These are phyloP conservation scores for Zalophus californianus DNA, from an alignment of 2,797 vertebrate species.

Conservation along the genomic window DNA sequence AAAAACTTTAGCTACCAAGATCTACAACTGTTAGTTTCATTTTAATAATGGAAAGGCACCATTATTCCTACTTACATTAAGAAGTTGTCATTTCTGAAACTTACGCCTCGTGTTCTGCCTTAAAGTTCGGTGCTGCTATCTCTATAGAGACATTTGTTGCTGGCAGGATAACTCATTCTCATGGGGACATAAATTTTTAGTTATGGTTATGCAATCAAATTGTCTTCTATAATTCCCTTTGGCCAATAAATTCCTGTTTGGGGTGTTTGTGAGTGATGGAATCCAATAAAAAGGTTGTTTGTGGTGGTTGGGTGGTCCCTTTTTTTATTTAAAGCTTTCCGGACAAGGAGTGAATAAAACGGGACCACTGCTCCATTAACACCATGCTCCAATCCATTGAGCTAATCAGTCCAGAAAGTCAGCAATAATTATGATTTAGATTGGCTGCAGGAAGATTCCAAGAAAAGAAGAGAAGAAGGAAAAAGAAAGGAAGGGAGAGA, in stretches of 20 bases:
- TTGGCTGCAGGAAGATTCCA: background rate
- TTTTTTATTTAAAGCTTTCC: background rate
- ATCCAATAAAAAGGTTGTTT: background rate
- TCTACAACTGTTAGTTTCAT: background rate
- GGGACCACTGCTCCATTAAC: background rate
- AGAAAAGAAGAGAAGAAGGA: background rate
- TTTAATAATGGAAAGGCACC: slow-evolving; percentile 42
- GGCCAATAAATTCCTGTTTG: background rate
- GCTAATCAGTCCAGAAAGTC: background rate
- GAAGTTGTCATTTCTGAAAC: slow-evolving; percentile 56
- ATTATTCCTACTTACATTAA: slow-evolving; percentile 21
- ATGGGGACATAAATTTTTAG: background rate
- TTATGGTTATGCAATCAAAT: background rate
- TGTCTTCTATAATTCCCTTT: background rate
- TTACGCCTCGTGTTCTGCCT: background rate
- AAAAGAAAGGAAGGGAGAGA: background rate
- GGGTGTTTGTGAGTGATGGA: background rate
- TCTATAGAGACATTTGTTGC: background rate
- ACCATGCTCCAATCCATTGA: background rate
- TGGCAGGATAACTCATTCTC: background rate
- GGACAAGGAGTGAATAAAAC: background rate
- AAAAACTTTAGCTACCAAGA: background rate
- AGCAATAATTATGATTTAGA: background rate
- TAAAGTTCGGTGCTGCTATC: background rate
- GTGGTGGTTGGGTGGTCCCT: no score